Conservation (phyloP, 1,140 invertebrate species). For the Samia ricini region DNA sequence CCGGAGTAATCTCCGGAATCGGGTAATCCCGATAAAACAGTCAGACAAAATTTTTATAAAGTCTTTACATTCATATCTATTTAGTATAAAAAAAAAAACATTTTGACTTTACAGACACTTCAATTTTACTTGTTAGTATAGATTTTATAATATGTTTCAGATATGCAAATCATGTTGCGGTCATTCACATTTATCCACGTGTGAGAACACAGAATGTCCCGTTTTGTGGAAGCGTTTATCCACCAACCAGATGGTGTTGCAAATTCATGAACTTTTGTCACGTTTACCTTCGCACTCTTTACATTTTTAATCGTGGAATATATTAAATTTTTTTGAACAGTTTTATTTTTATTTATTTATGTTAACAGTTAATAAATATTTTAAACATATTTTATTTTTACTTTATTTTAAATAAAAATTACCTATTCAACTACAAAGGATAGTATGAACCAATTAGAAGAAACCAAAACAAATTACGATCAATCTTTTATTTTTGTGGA, state of each 20-base stretch:
- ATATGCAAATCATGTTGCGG: slow-evolving; percentile 56
- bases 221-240: slow-evolving; percentile 48
- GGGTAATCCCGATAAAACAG: too few species aligned
- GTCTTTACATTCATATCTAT: too few species aligned
- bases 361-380: background rate
- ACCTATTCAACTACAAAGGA: background rate
- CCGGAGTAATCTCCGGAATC: too few species aligned
- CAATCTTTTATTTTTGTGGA: too few species aligned
- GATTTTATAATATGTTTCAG: slow-evolving; percentile 31
- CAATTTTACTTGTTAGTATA: background rate
- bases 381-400: background rate
- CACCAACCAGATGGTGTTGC: slow-evolving; percentile 37
- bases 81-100: too few species aligned
- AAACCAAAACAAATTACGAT: too few species aligned
- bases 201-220: slow-evolving; percentile 58
- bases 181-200: slow-evolving; percentile 31
- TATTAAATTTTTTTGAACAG: background rate
- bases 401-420: background rate
- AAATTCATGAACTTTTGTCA: slow-evolving; percentile 38
- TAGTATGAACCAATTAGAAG: background rate
- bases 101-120: too few species aligned
- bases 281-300: slow-evolving; percentile 5
- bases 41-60: too few species aligned
- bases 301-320: background rate
- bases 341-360: background rate